phyloP scores from a whole-genome alignment of 37 sponge, comb jelly and placozoan species.

The Halisarca cf. caerulea region DNA sequence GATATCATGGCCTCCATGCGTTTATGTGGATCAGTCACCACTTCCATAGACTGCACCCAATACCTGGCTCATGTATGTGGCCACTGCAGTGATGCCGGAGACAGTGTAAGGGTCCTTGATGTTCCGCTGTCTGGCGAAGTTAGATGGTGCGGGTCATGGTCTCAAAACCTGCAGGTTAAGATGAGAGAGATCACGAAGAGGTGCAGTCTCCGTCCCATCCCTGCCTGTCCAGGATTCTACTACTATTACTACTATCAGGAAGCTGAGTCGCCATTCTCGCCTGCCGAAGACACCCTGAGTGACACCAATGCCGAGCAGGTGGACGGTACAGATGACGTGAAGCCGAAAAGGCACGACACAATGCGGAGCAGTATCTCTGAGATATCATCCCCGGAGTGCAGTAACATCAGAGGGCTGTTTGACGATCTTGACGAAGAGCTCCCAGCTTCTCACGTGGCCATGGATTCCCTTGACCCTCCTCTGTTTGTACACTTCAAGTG shows the following conservation, averaged over 20 bases:
- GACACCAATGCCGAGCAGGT: neutral
- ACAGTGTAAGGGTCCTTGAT: too few species aligned
- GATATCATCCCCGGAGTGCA: neutral
- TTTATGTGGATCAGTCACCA: neutral
- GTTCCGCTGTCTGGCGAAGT: neutral
- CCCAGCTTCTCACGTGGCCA: neutral
- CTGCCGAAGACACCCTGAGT: neutral
- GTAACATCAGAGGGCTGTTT: neutral
- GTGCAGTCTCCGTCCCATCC: neutral
- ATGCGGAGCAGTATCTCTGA: neutral
- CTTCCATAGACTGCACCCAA: neutral
- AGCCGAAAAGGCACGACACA: neutral
- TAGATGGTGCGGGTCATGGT: neutral
- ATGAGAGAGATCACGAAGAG: neutral
- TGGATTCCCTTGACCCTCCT: neutral
- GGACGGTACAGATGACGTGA: neutral
- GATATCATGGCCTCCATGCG: neutral
- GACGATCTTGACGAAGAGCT: neutral
- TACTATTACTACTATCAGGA: neutral
- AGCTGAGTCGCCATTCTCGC: neutral
- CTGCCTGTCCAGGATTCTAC: slow-evolving; percentile 1
- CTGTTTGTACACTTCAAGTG: slow-evolving; percentile 11
- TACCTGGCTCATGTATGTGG: neutral
- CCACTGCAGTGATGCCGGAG: neutral
- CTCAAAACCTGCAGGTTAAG: neutral